Evolutionary conservation across 2,113 vertebrate genomes (phyloP).

Genomic region (Calidris pugnax): DNA sequence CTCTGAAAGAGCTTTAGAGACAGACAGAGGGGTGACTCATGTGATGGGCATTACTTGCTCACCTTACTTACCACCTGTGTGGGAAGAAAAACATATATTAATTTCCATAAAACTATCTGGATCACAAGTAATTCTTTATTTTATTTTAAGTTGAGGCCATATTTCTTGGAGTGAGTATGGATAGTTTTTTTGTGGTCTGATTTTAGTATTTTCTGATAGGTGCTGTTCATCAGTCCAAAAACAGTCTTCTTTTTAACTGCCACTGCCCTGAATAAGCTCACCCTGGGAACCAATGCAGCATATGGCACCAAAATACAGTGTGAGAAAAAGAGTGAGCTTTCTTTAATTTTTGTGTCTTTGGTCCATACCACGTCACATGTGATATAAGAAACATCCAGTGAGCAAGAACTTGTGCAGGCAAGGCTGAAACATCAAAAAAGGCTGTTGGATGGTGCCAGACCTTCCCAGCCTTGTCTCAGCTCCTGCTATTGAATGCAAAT

Average conservation of each 20-base stretch:
- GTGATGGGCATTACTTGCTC: neutral
- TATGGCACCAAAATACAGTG: neutral
- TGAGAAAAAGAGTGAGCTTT: neutral
- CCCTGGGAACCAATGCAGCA: neutral
- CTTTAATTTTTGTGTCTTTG: neutral
- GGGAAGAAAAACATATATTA: neutral
- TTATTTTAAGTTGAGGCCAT: neutral
- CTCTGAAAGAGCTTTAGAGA: neutral
- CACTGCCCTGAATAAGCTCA: neutral
- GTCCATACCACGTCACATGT: neutral
- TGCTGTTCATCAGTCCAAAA: neutral
- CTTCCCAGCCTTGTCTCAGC: neutral
- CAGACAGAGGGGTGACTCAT: neutral
- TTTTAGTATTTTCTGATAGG: neutral
- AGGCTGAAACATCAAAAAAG: neutral
- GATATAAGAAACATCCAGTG: neutral
- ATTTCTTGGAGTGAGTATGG: neutral
- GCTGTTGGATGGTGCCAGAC: neutral
- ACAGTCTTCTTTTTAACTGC: neutral
- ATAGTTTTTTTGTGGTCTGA: neutral
- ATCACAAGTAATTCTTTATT: neutral
- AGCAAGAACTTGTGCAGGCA: neutral
- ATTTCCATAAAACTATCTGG: neutral
- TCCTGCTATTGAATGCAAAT: constrained; percentile 26
- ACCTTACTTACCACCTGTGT: neutral